phyloP scores from a whole-genome alignment of 1,140 invertebrate genomes.

The Lanistes nyassanus region DNA sequence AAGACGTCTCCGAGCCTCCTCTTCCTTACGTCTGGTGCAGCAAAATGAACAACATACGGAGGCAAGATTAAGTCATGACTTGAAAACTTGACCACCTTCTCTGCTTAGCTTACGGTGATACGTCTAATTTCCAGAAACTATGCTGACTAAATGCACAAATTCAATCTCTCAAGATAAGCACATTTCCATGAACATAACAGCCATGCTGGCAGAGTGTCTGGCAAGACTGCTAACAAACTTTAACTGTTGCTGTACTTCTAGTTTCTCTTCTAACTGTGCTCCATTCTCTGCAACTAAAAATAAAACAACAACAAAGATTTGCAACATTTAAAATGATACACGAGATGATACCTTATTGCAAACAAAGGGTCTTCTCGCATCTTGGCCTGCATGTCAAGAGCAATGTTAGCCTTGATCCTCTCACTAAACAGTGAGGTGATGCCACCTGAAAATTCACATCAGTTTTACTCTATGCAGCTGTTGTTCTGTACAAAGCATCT shows the following conservation, averaged over 20 bases:
- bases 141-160: too few relatives aligned
- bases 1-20: constrained; percentile 82
- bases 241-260: background rate
- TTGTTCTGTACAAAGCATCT: too few relatives aligned
- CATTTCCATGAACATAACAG: constrained; percentile 5
- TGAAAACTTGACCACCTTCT: too few relatives aligned
- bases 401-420: constrained; percentile 58
- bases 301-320: background rate
- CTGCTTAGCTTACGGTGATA: too few relatives aligned
- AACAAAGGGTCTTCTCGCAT: constrained; percentile 90
- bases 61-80: too few relatives aligned
- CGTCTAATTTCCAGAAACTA: too few relatives aligned
- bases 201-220: background rate
- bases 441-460: constrained; percentile 50
- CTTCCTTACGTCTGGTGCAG: constrained; percentile 80
- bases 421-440: constrained; percentile 55
- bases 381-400: constrained; percentile 71
- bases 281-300: background rate
- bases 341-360: constrained; percentile 72
- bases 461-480: too few relatives aligned
- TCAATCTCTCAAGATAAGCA: too few relatives aligned
- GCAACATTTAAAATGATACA: background rate
- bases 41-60: too few relatives aligned
- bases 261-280: background rate
- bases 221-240: background rate